Percentiles rank a stretch among this genome's conserved stretches.
Evolutionary conservation across 1,140 invertebrate genomes (phyloP).

Genomic region (Asobara japonica): DNA sequence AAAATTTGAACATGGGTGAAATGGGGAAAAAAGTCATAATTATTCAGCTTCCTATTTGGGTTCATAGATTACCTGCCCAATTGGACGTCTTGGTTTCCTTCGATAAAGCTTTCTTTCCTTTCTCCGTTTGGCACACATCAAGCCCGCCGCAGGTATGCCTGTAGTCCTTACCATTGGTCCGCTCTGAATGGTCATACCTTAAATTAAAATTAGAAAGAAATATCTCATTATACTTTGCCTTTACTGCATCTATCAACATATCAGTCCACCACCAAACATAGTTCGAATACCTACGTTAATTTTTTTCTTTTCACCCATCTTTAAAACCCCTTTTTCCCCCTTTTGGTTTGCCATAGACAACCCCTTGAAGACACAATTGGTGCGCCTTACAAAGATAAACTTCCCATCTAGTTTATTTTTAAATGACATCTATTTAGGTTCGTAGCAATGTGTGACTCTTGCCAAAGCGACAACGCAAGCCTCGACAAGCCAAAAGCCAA

Average conservation of each 20-base stretch:
- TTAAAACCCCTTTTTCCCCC: neutral
- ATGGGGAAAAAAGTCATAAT: too few relatives aligned
- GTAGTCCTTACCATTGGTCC: slow-evolving; percentile 58
- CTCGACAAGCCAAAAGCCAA: slow-evolving; percentile 33
- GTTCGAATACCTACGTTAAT: too few relatives aligned
- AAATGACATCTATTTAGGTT: slow-evolving; percentile 49
- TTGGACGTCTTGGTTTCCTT: slow-evolving; percentile 55
- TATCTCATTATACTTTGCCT: too few relatives aligned
- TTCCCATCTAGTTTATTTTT: slow-evolving; percentile 50
- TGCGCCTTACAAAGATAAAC: slow-evolving; percentile 9
- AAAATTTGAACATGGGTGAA: too few relatives aligned
- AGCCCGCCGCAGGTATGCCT: slow-evolving; percentile 42
- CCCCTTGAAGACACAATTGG: slow-evolving; percentile 7
- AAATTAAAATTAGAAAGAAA: slow-evolving; percentile 35
- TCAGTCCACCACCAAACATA: too few relatives aligned
- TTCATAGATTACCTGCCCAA: slow-evolving; percentile 47
- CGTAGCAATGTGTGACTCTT: slow-evolving; percentile 44
- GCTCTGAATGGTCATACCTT: slow-evolving; percentile 62
- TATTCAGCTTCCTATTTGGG: too few relatives aligned
- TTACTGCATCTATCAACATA: too few relatives aligned
- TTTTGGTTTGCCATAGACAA: neutral
- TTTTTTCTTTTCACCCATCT: neutral
- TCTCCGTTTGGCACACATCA: slow-evolving; percentile 54
- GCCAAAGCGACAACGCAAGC: slow-evolving; percentile 46
- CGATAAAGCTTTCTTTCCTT: slow-evolving; percentile 58